Base-by-base conservation (phyloP, 2,797 vertebrate genomes). In the Menidia menidia region DNA sequence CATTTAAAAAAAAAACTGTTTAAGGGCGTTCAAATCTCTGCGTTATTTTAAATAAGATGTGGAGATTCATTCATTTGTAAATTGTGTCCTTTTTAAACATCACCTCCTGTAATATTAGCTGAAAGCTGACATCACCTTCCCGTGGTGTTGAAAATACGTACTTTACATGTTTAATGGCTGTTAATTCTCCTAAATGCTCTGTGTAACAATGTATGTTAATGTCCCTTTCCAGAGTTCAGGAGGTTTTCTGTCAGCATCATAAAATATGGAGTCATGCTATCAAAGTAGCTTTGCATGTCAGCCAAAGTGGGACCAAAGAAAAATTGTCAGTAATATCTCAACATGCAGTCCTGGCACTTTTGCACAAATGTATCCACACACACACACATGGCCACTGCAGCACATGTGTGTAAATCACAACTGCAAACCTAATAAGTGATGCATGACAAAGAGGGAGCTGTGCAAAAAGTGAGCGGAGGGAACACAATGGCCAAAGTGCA, bases 291-390 rank as follows among this genome's bases (percentile, higher is more conserved):
- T 51, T 80, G 43, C 61, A 66, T 13, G 2, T 56, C 71, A 75
- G 75, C 69, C 88, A 90, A 89, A 88, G 88, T 89, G 83, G 83
- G 87, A 89, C 70, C 41, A 67, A 44, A 81, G 16, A 58, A 12
- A 41, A 19, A 45, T 33, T 61, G 11, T 72, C 12, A 15, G 32
- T 39, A 5, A 33, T 42, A 58, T 65, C 42, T 56, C 13, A 61
- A 68, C 31, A 60, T 52, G 8, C 52, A 67, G 53, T 50, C 66
- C 62, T 60, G 58, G 42, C 67, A 52, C 53, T 51, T 56, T 56
- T 45, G 72, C 59, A 67, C 43, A 70, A 43, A 33, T 60, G 47
- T 59, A 25, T 54, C 30, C 44, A 71, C 35, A 39, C 44, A 73
- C 55, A 78, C 78, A 86, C 81, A 85, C 78, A 80, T 72, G 77